Percentiles rank a stretch among this genome's conserved stretches.
Evolutionary conservation across 1,140 invertebrate genomes (phyloP).

Genomic region (Neodiprion pinetum): DNA sequence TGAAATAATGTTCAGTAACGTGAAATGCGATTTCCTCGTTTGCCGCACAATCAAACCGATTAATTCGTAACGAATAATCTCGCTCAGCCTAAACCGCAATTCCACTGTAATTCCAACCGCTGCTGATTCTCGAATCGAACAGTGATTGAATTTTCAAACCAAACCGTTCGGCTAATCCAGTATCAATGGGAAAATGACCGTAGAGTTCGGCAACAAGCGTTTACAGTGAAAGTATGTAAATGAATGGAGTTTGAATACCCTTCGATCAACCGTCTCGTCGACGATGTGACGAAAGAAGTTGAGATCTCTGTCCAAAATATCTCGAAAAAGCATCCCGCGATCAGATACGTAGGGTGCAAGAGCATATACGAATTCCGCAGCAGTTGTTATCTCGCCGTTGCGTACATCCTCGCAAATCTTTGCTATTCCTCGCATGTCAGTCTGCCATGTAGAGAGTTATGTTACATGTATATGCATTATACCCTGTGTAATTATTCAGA

Average conservation of each 20-base stretch:
- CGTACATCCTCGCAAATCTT: constrained; percentile 22
- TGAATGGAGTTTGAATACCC: constrained; percentile 19
- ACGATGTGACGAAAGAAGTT: constrained; percentile 29
- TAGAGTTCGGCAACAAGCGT: too few species aligned
- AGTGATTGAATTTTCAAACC: too few species aligned
- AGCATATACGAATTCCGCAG: constrained; percentile 27
- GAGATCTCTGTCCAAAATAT: constrained; percentile 28
- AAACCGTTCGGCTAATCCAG: too few species aligned
- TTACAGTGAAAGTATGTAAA: not conserved
- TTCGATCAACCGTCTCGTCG: constrained; percentile 27
- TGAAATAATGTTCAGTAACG: too few species aligned
- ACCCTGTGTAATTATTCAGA: not conserved
- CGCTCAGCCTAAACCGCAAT: too few species aligned
- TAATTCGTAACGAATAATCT: too few species aligned
- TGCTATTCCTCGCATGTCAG: constrained; percentile 20
- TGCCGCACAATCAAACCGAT: too few species aligned
- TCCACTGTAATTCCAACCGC: too few species aligned
- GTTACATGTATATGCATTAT: not conserved
- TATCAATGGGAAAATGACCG: too few species aligned
- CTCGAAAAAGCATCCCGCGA: constrained; percentile 19
- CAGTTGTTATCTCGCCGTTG: constrained; percentile 24
- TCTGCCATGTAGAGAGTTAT: constrained; percentile 15
- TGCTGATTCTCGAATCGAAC: too few species aligned
- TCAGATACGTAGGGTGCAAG: constrained; percentile 25
- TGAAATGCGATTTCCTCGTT: too few species aligned